Evolutionary conservation across 2,888 invertebrate genomes (phyloP), one percentile per base, ranked within the genome.

Genomic region (Xestia ashworthii): DNA sequence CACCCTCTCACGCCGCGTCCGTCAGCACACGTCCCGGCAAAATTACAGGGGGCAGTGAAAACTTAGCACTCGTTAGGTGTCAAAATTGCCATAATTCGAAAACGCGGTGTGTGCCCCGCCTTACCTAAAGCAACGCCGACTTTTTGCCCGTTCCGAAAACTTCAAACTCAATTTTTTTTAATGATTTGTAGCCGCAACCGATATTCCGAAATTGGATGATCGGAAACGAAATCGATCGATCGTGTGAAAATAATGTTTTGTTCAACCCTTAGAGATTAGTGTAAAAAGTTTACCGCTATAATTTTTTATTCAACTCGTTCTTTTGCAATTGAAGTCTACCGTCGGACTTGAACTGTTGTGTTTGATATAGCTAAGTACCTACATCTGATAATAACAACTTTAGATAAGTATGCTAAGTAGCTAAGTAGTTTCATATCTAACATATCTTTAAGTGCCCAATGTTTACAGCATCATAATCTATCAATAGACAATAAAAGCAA

Each of bases 51-150:
- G 89, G 91, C 89, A 92, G 90, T 87, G 91, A 93, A 92, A 95
- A 95, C 95, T 96, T 96, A 96, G 95, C 96, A 95, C 96, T 95
- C 90, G 93, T 94, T 93, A 96, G 96, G 96, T 96, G 96, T 96
- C 93, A 96, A 96, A 96, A 96, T 96, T 96, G 96, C 96, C 96
- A 94, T 96, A 96, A 96, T 96, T 95, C 93, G 90, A 92, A 93
- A 93, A 90, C 91, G 92, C 90, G 91, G 89, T 91, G 90, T 92
- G 91, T 90, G 93, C 93, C 94, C 93, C 96, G 95, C 96, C 95
- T 92, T 89, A 89, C 89, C 91, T 93, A 94, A 95, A 95, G 92
- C 92, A 93, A 93, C 65, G 94, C 95, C 95, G 96, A 94, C 95
- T 95, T 96, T 96, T 96, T 96, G 94, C 94, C 89, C 89, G 86